Evolutionary conservation across 2,888 invertebrate species (phyloP).

Genomic region (Notodonta ziczac): DNA sequence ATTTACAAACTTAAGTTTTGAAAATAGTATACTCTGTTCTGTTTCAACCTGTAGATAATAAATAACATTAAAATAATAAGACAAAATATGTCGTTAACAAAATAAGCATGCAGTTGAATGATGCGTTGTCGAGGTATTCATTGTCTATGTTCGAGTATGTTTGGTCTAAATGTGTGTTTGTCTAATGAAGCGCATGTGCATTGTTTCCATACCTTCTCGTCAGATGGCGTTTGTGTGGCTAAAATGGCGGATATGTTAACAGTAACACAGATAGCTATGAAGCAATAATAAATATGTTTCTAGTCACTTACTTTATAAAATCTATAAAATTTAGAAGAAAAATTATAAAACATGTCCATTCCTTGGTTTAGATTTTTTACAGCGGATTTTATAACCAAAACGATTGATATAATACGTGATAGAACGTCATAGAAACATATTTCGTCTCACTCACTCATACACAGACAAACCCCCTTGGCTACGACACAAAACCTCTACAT

Average conservation of each 20-base stretch:
- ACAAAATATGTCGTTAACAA: no score
- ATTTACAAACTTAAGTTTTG: no score
- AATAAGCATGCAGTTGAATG: no score
- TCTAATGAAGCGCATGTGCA: constrained; percentile 23
- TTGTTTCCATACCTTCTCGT: constrained; percentile 41
- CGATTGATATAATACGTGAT: no score
- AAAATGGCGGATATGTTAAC: constrained; percentile 48
- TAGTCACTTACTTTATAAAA: constrained; percentile 27
- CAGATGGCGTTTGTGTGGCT: constrained; percentile 54
- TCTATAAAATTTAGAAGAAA: not conserved
- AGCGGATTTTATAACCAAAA: no score
- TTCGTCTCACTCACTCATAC: constrained; percentile 62
- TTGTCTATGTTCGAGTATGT: no score
- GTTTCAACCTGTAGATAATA: no score
- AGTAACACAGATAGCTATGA: constrained; percentile 47
- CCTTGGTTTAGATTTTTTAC: no score
- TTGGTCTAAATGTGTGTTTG: constrained; percentile 1
- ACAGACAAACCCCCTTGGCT: constrained; percentile 83
- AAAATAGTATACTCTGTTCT: no score
- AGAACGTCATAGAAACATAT: constrained; percentile 61
- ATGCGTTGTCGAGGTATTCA: no score
- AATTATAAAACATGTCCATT: no score
- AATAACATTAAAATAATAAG: no score
- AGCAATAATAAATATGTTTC: constrained; percentile 61
- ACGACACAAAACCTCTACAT: constrained; percentile 81